These are phyloP conservation scores for Dolomedes plantarius DNA, from an alignment of 2,888 invertebrate species.

Conservation along the genomic window DNA sequence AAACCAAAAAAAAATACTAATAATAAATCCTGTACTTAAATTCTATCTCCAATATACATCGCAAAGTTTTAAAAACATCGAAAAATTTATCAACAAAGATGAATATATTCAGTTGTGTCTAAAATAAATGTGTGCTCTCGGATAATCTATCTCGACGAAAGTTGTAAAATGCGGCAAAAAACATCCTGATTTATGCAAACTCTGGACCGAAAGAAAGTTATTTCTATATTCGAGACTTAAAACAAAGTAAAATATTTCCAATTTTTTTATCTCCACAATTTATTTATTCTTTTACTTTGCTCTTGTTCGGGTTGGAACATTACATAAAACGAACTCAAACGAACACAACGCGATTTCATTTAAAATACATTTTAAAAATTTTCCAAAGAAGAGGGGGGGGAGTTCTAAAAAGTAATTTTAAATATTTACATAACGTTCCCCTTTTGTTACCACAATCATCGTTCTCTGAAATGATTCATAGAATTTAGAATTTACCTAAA, in stretches of 20 bases:
- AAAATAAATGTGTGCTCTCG: not conserved
- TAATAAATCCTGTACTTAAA: too few species aligned
- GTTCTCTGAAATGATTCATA: not conserved
- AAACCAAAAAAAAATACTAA: too few species aligned
- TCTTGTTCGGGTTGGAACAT: not conserved
- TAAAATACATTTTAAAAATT: not conserved
- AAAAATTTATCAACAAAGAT: too few species aligned
- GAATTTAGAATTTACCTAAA: slow-evolving; percentile 9
- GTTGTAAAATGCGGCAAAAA: not conserved
- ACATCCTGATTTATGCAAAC: not conserved
- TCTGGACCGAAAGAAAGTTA: too few species aligned
- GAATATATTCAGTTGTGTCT: not conserved
- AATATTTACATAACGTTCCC: slow-evolving; percentile 5
- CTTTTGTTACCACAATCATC: not conserved
- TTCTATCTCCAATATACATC: too few species aligned
- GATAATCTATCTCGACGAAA: not conserved
- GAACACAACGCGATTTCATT: not conserved
- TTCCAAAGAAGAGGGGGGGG: not conserved
- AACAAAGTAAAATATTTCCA: not conserved
- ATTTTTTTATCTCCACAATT: not conserved
- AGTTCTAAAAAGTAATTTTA: not conserved
- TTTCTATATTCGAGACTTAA: too few species aligned
- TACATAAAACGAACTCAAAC: not conserved
- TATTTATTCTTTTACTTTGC: not conserved
- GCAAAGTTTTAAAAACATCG: too few species aligned